Conservation (phyloP, 1,140 invertebrate genomes). For the Heterodera carotae region DNA sequence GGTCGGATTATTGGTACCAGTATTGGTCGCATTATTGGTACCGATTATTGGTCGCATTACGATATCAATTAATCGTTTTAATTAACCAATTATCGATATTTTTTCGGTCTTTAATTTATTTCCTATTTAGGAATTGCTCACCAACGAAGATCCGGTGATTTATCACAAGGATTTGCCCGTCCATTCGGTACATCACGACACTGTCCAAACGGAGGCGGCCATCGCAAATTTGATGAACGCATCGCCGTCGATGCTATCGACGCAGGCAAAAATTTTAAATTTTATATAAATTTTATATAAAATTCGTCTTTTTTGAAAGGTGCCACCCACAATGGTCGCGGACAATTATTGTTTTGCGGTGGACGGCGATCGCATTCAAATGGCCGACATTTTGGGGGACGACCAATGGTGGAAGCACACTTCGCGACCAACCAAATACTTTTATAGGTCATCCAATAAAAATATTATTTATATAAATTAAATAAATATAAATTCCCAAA, state of each 20-base stretch:
- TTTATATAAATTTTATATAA: not conserved
- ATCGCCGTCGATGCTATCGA: constrained; percentile 57
- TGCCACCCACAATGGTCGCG: constrained; percentile 58
- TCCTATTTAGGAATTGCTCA: constrained; percentile 42
- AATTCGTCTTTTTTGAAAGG: not conserved
- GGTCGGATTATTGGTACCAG: no score
- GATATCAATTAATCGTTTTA: no score
- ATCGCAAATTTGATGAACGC: constrained; percentile 65
- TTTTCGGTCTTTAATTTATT: no score
- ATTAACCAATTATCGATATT: no score
- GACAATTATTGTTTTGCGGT: constrained; percentile 64
- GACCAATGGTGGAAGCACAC: constrained; percentile 66
- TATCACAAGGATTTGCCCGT: constrained; percentile 64
- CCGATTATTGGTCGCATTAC: no score
- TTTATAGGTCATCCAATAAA: constrained; percentile 37
- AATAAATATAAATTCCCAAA: no score
- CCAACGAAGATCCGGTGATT: constrained; percentile 63
- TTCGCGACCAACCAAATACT: constrained; percentile 61
- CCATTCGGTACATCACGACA: constrained; percentile 65
- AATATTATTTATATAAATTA: no score
- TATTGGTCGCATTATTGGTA: no score
- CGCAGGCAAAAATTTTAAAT: constrained; percentile 41
- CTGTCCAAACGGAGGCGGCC: constrained; percentile 65
- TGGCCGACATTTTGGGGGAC: constrained; percentile 64
- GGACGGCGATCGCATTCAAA: constrained; percentile 60